Conservation (phyloP, 2,888 invertebrate genomes). For the Oscheius sp. region DNA sequence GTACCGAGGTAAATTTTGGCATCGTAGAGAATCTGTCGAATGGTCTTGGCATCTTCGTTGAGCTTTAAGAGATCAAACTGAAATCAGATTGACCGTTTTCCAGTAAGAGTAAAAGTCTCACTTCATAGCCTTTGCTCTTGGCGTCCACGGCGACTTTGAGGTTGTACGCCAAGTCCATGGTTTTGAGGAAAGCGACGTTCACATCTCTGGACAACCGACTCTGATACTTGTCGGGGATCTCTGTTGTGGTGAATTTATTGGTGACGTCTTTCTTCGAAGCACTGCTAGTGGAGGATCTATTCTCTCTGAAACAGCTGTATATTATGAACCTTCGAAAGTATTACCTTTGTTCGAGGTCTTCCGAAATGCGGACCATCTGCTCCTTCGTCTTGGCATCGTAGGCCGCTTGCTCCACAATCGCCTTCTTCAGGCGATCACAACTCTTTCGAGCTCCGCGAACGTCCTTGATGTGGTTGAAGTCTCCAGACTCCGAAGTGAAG, state of each 20-base stretch:
- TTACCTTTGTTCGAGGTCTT: not conserved
- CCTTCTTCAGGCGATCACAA: not conserved
- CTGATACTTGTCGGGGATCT: not conserved
- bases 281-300: not conserved
- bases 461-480: not conserved
- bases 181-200: not conserved
- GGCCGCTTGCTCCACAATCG: not conserved
- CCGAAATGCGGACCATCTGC: not conserved
- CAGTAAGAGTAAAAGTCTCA: not conserved
- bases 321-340: not conserved
- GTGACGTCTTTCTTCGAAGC: not conserved
- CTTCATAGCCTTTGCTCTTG: conserved; percentile 4
- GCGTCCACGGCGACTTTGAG: conserved; percentile 13
- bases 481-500: not conserved
- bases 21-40: not conserved
- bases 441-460: not conserved
- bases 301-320: not conserved
- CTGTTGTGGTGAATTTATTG: not conserved
- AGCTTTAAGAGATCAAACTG: conserved; percentile 9
- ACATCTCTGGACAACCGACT: not conserved
- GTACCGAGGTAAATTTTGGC: not conserved
- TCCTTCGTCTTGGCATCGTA: conserved; percentile 1
- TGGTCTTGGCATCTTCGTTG: conserved; percentile 2
- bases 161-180: conserved; percentile 13
- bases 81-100: not conserved